A percentile compares a stretch with the other conserved stretches of the same genome.
Evolutionary conservation across 2,113 vertebrate species (phyloP).

Genomic region (Pungitius pungitius): DNA sequence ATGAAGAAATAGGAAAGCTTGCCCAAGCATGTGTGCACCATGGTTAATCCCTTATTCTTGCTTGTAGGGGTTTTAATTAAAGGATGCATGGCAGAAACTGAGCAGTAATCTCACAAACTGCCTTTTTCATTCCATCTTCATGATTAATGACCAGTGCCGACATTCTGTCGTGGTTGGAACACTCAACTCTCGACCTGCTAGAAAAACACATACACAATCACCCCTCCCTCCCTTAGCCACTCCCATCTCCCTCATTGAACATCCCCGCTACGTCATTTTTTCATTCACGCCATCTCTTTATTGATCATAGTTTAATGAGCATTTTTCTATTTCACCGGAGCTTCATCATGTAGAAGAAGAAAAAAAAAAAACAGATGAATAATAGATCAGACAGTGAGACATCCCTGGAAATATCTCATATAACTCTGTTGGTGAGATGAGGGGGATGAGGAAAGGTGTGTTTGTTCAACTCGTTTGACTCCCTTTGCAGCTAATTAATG

Average conservation of each 20-base stretch:
- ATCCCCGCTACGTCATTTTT: conserved; percentile 31
- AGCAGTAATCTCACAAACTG: conserved; percentile 65
- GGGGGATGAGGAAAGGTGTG: conserved; percentile 55
- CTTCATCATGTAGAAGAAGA: conserved; percentile 62
- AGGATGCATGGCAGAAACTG: conserved; percentile 58
- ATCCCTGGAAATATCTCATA: conserved; percentile 59
- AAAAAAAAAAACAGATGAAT: conserved; percentile 71
- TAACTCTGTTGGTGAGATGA: conserved; percentile 41
- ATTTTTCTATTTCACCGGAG: conserved; percentile 68
- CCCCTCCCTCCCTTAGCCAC: conserved; percentile 21
- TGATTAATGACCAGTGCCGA: conserved; percentile 59
- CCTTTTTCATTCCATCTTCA: conserved; percentile 63
- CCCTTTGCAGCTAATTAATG: conserved; percentile 69
- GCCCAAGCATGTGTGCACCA: conserved; percentile 39
- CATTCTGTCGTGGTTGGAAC: conserved; percentile 10
- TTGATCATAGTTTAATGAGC: conserved; percentile 75
- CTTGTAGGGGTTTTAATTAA: conserved; percentile 69
- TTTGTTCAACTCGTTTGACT: conserved; percentile 72
- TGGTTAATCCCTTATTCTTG: conserved; percentile 55
- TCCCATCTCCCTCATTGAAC: conserved; percentile 26
- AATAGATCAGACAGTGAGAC: conserved; percentile 76
- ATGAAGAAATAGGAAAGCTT: conserved; percentile 46
- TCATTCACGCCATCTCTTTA: conserved; percentile 61
- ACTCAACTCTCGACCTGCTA: conserved; percentile 1
- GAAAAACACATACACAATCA: conserved; percentile 11